A percentile compares a stretch with the other conserved stretches of the same genome.
These are phyloP conservation scores for Saxicola maurus DNA, from an alignment of 2,797 vertebrate genomes.

Conservation along the genomic window DNA sequence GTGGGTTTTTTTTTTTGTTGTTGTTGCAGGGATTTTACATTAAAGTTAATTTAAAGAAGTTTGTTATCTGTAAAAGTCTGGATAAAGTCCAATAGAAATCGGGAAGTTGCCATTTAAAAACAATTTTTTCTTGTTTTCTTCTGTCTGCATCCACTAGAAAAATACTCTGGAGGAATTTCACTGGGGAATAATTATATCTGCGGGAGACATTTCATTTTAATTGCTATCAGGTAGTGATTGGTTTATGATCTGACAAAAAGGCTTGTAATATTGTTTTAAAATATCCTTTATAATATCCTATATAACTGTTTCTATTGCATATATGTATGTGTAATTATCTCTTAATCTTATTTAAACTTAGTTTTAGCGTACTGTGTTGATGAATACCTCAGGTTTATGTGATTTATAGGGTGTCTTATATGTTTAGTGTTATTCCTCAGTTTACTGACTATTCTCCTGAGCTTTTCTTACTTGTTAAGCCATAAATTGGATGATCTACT, in stretches of 20 bases:
- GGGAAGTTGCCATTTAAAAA: neutral
- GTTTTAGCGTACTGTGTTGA: neutral
- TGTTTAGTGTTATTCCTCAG: slow-evolving; percentile 3
- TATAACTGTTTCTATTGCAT: neutral
- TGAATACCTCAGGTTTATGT: neutral
- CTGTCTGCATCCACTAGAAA: neutral
- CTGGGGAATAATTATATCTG: slow-evolving; percentile 9
- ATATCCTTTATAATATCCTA: neutral
- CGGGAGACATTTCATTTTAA: slow-evolving; percentile 17
- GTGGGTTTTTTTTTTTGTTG: rapidly evolving
- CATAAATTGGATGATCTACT: slow-evolving; percentile 3
- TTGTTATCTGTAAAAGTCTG: neutral
- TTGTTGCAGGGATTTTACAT: neutral
- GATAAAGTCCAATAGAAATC: neutral
- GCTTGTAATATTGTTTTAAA: neutral
- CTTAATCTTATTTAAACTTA: neutral
- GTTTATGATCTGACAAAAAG: neutral
- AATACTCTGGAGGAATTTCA: neutral
- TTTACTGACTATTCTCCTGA: neutral
- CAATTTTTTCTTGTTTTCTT: neutral
- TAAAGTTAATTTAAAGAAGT: neutral
- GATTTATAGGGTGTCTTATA: neutral
- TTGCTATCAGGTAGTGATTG: slow-evolving; percentile 4
- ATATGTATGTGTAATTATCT: neutral
- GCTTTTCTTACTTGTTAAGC: neutral